These are phyloP conservation scores for Meloidogyne hapla DNA, from an alignment of 1,140 invertebrate genomes.

Conservation along the genomic window DNA sequence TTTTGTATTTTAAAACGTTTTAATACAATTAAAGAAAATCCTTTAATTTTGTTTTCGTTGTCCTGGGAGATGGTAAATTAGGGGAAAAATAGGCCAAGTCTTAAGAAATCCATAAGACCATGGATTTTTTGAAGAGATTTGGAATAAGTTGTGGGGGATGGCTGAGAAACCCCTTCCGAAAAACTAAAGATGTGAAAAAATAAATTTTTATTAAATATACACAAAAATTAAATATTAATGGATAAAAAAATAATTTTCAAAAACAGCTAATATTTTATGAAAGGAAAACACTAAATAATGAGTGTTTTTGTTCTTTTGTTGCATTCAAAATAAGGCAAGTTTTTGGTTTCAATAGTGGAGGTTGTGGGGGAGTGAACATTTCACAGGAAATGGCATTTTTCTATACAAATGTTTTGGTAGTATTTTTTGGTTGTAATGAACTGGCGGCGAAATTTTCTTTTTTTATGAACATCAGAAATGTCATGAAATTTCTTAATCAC, in stretches of 20 bases:
- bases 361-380: not conserved
- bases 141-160: too few species aligned
- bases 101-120: too few species aligned
- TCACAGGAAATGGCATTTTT: not conserved
- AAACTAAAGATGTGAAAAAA: too few species aligned
- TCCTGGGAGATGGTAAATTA: too few species aligned
- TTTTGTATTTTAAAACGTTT: too few species aligned
- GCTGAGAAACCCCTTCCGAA: too few species aligned
- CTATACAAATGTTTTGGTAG: not conserved
- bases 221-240: not conserved
- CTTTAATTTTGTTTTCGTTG: too few species aligned
- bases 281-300: not conserved
- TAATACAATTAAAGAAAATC: too few species aligned
- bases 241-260: not conserved
- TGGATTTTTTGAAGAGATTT: too few species aligned
- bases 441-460: not conserved
- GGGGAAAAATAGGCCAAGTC: too few species aligned
- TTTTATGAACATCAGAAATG: not conserved
- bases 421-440: constrained; percentile 3
- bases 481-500: not conserved
- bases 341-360: not conserved
- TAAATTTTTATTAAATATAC: constrained; percentile 4
- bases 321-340: not conserved
- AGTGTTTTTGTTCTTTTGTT: not conserved
- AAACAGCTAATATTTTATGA: not conserved